Percentiles rank a stretch among this genome's conserved stretches.
These are phyloP conservation scores for Acanthornis magna DNA, from an alignment of 2,797 vertebrate genomes.

Conservation along the genomic window DNA sequence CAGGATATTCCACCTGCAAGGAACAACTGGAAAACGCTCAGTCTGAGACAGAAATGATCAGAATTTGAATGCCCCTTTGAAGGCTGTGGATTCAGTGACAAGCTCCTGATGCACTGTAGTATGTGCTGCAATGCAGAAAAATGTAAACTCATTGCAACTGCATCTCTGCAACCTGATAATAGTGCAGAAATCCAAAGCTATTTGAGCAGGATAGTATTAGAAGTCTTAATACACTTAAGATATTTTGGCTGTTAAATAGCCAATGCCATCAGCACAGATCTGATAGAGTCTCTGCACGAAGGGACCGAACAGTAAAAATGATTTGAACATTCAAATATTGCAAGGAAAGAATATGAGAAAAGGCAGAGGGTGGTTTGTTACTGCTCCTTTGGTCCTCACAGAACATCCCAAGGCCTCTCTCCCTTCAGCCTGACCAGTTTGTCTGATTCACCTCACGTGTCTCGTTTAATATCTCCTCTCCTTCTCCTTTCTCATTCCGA, in stretches of 20 bases:
- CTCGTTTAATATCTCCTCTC: neutral
- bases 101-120: neutral
- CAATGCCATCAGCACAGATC: neutral
- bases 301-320: neutral
- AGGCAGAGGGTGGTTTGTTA: neutral
- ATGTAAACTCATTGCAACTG: neutral
- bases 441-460: neutral
- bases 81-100: neutral
- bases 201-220: neutral
- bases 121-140: constrained; percentile 1
- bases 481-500: neutral
- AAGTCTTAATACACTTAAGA: neutral
- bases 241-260: neutral
- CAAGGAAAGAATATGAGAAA: neutral
- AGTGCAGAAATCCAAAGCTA: neutral
- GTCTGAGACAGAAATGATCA: neutral
- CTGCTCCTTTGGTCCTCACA: neutral
- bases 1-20: neutral
- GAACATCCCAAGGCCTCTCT: neutral
- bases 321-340: neutral
- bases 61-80: neutral
- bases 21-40: neutral
- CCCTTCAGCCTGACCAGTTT: neutral
- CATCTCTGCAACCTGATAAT: neutral
- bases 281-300: neutral